Evolutionary conservation across 1,140 invertebrate species (phyloP).

Genomic region (Thereuonema tuberculata): DNA sequence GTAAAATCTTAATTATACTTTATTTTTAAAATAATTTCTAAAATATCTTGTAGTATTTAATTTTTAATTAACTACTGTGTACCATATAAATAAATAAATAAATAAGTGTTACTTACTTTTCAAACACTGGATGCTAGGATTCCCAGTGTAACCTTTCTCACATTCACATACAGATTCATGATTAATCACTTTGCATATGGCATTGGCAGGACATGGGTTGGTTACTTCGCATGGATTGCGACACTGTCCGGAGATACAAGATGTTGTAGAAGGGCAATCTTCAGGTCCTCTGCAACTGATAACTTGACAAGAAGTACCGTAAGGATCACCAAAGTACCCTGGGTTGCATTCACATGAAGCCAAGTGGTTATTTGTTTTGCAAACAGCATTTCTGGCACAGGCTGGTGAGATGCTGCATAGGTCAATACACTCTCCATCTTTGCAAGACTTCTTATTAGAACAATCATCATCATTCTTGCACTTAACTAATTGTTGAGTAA

Average conservation of each 20-base stretch:
- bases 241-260: constrained; percentile 71
- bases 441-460: constrained; percentile 21
- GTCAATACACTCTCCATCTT: constrained; percentile 35
- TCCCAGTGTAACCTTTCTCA: constrained; percentile 60
- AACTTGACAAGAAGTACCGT: constrained; percentile 46
- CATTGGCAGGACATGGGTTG: constrained; percentile 73
- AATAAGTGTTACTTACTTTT: constrained; percentile 18
- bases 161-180: constrained; percentile 57
- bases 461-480: constrained; percentile 26
- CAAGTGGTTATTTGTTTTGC: constrained; percentile 23
- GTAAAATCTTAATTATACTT: too few species aligned
- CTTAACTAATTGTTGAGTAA: constrained; percentile 28
- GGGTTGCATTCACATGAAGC: constrained; percentile 23
- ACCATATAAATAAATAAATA: not conserved
- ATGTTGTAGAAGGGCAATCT: constrained; percentile 78
- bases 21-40: too few species aligned
- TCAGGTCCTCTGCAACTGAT: constrained; percentile 61
- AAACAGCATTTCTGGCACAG: constrained; percentile 29
- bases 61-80: constrained; percentile 8
- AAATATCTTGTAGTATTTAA: too few species aligned
- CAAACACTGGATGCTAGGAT: constrained; percentile 27
- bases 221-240: constrained; percentile 74
- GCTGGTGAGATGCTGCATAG: constrained; percentile 44
- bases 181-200: constrained; percentile 38
- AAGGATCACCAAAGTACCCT: constrained; percentile 37